Base-by-base conservation (phyloP, 2,113 vertebrate species). In the Cyprinodon variegatus region DNA sequence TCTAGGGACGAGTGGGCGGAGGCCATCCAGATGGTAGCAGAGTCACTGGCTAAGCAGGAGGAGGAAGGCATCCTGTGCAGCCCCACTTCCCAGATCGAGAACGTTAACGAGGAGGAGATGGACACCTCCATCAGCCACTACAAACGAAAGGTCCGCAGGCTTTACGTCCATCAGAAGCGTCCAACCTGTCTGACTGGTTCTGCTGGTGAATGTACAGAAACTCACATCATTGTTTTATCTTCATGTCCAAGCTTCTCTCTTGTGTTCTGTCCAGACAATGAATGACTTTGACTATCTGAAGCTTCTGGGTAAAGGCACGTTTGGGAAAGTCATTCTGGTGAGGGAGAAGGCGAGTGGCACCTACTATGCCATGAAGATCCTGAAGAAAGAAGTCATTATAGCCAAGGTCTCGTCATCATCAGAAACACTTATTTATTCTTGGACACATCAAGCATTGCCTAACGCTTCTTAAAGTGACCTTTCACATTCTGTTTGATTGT, bases 241-340 rank as follows among this genome's bases (percentile, higher is more conserved):
- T n/a, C 9, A 45, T 36, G 17, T 53, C 40, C 11, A 5, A 57
- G 4, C 4, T 62, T 72, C 29, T 73, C 50, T 0, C 20, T 17
- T 65, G 37, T 43, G 7, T 37, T 41, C 60, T 12, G 8, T 13
- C 9, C 89, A 99, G 98, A 99, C 97, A 86, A 99, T 99, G 98
- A 98, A 96, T 39, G 97, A 99, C 90, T 99, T 99, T 70, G 98
- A 99, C 94, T 99, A 99, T 94, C 95, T 99, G 89, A 99, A 99
- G 92, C 95, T 99, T n/a, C 91, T 99, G 93, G 97, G 97, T 40
- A 99, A 99, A 93, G 98, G 98, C 85, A 99, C 98, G 10, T 99
- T 99, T 60, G 98, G 97, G 81, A 99, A 99, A 88, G 97, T 99
- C 78, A 99, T 99, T 85, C 92, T 99, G 86, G 97, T 99, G 86